phyloP scores from a whole-genome alignment of 2,113 vertebrate genomes.

The Henicopernis longicauda region DNA sequence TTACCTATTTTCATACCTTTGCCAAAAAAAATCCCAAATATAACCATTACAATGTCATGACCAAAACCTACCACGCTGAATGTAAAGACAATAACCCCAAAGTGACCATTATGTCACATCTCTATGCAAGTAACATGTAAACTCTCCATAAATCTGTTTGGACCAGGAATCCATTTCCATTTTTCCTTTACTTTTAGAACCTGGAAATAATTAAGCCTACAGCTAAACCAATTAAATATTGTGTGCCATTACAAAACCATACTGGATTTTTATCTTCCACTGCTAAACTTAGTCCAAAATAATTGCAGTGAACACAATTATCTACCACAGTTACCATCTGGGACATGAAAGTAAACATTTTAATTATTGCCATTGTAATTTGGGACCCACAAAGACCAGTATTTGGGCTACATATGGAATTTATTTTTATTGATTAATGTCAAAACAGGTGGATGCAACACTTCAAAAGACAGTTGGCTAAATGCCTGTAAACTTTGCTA shows the following conservation, averaged over 20 bases:
- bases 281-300: constrained; percentile 37
- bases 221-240: not conserved
- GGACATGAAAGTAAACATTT: constrained; percentile 41
- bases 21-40: not conserved
- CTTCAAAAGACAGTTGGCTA: not conserved
- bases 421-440: not conserved
- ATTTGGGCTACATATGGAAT: constrained; percentile 13
- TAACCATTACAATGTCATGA: not conserved
- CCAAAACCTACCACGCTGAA: not conserved
- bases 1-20: not conserved
- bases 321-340: constrained; percentile 46
- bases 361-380: constrained; percentile 48
- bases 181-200: not conserved
- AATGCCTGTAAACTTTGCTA: not conserved
- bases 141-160: not conserved
- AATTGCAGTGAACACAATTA: constrained; percentile 44
- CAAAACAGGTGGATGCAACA: constrained; percentile 5
- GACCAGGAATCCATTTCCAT: not conserved
- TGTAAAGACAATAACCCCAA: not conserved
- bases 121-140: not conserved
- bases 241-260: not conserved
- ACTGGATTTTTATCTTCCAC: not conserved
- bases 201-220: not conserved
- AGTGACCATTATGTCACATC: not conserved
- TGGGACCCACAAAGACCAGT: not conserved